Evolutionary conservation across 2,888 invertebrate species (phyloP).

Genomic region (Lamproptera curius): DNA sequence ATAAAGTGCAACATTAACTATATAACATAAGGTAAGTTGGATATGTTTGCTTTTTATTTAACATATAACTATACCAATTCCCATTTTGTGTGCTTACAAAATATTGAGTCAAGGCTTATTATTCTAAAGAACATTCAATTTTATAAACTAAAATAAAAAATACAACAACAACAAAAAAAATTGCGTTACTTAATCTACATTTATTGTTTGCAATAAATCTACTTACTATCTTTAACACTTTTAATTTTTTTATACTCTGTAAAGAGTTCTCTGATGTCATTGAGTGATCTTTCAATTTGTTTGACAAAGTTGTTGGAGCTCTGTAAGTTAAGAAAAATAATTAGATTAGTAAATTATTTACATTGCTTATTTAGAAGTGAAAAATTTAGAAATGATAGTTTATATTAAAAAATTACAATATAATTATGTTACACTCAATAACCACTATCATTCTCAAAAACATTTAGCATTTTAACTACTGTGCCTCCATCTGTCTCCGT

Average conservation of each 20-base stretch:
- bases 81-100: background rate
- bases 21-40: too few relatives aligned
- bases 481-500: too few relatives aligned
- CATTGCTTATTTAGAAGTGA: too few relatives aligned
- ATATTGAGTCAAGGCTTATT: conserved; percentile 18
- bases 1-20: too few relatives aligned
- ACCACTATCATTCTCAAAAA: too few relatives aligned
- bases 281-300: conserved; percentile 83
- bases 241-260: conserved; percentile 73
- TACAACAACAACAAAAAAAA: conserved; percentile 37
- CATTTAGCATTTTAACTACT: too few relatives aligned
- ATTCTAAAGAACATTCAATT: conserved; percentile 24
- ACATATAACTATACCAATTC: background rate
- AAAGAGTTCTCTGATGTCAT: conserved; percentile 85
- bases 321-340: conserved; percentile 66
- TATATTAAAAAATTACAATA: too few relatives aligned
- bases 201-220: conserved; percentile 26
- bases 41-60: background rate
- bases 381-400: too few relatives aligned
- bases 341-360: too few relatives aligned
- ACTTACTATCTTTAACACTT: conserved; percentile 43
- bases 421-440: too few relatives aligned
- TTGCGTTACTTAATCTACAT: conserved; percentile 29
- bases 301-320: conserved; percentile 88
- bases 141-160: conserved; percentile 35